Evolutionary conservation across 30 jellyfish, hydroid and myxozoan genomes (phyloP), one percentile per base, ranked within the genome.

Genomic region (Mastigias papua): DNA sequence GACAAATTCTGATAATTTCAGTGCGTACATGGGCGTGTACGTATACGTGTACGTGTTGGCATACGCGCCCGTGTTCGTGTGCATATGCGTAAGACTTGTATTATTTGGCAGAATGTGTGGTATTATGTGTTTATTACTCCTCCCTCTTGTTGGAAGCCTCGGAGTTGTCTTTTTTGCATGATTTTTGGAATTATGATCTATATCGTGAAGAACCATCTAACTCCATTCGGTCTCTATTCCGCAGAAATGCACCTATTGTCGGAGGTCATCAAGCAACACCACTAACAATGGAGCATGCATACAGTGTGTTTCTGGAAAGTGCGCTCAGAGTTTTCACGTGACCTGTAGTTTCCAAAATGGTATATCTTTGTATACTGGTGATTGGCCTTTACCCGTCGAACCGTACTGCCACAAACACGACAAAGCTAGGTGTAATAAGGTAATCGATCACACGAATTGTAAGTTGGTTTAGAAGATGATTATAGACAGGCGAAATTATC

Each of bases 311-410:
- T 81, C 97, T 27, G 97, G 97, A 21, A 86, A 89, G 51, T 95
- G 99, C 69, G 97, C 97, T 8, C 76, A 68, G 50, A 81, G 97
- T 34, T 85, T 95, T 71, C 99, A 95, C 86, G 97, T 84, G 58
- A 84, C 99, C 15, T 95, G 99, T 87, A 86, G 97, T 61, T 85
- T 95, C 84, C 93, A 89, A 70, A 80, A 89, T 51, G 97, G 97
- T 33, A 49, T 89, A 25, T 96, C 99, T 0, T 76, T 90, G 54
- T 71, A 82, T 48, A 69, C 90, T 0, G 97, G 98, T 11, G 99
- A 95, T 70, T 95, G 99, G 99, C 99, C 99, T 0, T 26, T 67
- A 26, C 19, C 89, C 15, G 88, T 95, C 13, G 97, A 95, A 31
- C 69, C 81, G 29, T 64, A 67, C 28, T 95, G 99, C 82, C 90